These are phyloP conservation scores for Melinaea menophilus DNA, from an alignment of 2,888 invertebrate genomes.

Conservation along the genomic window DNA sequence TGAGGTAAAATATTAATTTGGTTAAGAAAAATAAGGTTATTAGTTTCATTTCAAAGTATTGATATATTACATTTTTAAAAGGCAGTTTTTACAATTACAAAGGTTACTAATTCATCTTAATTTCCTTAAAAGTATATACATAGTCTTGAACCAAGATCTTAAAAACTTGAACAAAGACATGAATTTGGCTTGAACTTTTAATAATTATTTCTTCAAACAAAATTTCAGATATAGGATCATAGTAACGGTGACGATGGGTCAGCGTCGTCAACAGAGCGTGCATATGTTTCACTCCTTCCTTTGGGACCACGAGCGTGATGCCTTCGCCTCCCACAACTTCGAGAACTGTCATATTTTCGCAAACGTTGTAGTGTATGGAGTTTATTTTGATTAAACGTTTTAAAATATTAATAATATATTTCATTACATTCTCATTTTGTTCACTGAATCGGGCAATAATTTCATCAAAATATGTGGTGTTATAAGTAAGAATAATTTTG, in stretches of 20 bases:
- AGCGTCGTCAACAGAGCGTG: constrained; percentile 82
- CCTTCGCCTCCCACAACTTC: constrained; percentile 77
- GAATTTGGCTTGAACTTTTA: too few species aligned
- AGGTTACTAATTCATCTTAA: too few species aligned
- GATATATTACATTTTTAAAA: too few species aligned
- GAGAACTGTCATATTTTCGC: constrained; percentile 82
- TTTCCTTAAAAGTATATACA: too few species aligned
- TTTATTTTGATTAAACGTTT: constrained; percentile 81
- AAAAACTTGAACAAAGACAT: too few species aligned
- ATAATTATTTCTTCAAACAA: neutral
- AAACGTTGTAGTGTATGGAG: constrained; percentile 80
- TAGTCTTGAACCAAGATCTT: too few species aligned
- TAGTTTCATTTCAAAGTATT: too few species aligned
- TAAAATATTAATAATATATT: neutral
- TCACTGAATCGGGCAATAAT: neutral
- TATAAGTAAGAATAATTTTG: too few species aligned
- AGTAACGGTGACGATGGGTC: constrained; percentile 81
- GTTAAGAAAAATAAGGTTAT: too few species aligned
- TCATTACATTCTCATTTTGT: neutral
- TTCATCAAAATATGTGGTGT: too few species aligned
- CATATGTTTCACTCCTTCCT: constrained; percentile 80
- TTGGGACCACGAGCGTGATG: constrained; percentile 83
- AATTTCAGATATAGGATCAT: constrained; percentile 81
- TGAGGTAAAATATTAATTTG: too few species aligned
- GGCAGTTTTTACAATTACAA: too few species aligned